These are phyloP conservation scores for Drosophila cyrtoloma DNA, from an alignment of 2,888 invertebrate species.

Conservation along the genomic window DNA sequence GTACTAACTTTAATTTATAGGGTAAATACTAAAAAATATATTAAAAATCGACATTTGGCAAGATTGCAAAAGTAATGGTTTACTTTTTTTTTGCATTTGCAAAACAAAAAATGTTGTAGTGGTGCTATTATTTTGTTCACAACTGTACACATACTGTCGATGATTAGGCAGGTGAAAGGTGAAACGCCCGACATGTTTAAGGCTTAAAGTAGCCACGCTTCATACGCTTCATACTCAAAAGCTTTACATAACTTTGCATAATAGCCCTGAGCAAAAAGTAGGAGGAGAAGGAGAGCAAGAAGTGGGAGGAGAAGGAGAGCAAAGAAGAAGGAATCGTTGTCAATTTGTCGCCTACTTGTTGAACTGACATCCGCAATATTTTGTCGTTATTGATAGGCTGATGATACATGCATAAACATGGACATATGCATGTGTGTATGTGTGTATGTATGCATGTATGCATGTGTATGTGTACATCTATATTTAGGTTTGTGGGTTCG, in stretches of 20 bases:
- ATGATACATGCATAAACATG: not conserved
- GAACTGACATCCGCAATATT: constrained; percentile 61
- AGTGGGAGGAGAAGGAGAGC: not conserved
- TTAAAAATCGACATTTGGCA: not conserved
- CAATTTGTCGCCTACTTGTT: constrained; percentile 68
- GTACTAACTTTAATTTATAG: not conserved
- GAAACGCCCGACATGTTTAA: constrained; percentile 38
- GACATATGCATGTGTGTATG: not conserved
- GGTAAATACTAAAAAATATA: not conserved
- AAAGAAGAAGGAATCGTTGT: constrained; percentile 1
- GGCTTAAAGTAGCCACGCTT: constrained; percentile 38
- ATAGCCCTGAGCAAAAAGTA: not conserved
- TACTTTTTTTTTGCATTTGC: not conserved
- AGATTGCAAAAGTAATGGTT: not conserved
- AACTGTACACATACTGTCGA: not conserved
- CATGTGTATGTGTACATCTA: constrained; percentile 42
- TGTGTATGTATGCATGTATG: constrained; percentile 42
- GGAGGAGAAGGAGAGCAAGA: not conserved
- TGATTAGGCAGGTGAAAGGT: constrained; percentile 76
- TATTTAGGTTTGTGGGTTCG: constrained; percentile 69
- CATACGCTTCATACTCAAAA: not conserved
- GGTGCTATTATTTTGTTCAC: not conserved
- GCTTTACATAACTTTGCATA: constrained; percentile 60
- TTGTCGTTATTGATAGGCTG: constrained; percentile 64
- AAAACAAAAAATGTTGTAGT: not conserved